phyloP scores from a whole-genome alignment of 2,797 vertebrate genomes.

The Microctenopoma steveboyesi region DNA sequence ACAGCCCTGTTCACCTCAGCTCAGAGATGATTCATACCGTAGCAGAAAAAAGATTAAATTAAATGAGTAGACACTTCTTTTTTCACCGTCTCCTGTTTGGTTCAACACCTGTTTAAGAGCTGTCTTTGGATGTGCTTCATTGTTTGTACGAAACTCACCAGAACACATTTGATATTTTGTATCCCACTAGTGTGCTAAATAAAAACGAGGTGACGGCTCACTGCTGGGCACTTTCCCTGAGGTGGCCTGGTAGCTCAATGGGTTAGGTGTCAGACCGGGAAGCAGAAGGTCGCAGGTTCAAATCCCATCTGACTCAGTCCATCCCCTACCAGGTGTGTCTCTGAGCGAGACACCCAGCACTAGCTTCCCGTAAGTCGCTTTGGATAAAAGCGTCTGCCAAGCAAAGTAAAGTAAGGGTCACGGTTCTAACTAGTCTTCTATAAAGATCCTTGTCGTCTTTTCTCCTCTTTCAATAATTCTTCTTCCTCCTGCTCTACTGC shows the following conservation, averaged over 20 bases:
- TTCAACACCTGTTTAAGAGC: not conserved
- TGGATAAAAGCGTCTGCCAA: too few relatives aligned
- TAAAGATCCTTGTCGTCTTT: not conserved
- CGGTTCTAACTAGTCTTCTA: constrained; percentile 7
- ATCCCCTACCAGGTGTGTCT: too few relatives aligned
- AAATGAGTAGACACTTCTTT: too few relatives aligned
- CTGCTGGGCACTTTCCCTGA: not conserved
- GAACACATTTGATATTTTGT: not conserved
- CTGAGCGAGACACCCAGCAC: too few relatives aligned
- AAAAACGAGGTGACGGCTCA: not conserved
- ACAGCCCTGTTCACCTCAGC: too few relatives aligned
- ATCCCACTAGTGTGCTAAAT: not conserved
- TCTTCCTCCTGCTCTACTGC: constrained; percentile 17
- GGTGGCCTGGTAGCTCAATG: too few relatives aligned
- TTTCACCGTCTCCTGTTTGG: not conserved
- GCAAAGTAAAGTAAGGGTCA: not conserved
- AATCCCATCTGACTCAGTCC: too few relatives aligned
- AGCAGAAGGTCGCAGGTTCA: too few relatives aligned
- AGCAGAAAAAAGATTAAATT: too few relatives aligned
- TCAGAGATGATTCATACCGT: too few relatives aligned
- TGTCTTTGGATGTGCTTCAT: not conserved
- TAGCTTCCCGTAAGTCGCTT: too few relatives aligned
- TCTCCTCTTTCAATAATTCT: not conserved
- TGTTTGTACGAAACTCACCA: not conserved
- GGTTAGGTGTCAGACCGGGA: too few relatives aligned